Evolutionary conservation across 2,113 vertebrate species (phyloP).

Genomic region (Riparia riparia): DNA sequence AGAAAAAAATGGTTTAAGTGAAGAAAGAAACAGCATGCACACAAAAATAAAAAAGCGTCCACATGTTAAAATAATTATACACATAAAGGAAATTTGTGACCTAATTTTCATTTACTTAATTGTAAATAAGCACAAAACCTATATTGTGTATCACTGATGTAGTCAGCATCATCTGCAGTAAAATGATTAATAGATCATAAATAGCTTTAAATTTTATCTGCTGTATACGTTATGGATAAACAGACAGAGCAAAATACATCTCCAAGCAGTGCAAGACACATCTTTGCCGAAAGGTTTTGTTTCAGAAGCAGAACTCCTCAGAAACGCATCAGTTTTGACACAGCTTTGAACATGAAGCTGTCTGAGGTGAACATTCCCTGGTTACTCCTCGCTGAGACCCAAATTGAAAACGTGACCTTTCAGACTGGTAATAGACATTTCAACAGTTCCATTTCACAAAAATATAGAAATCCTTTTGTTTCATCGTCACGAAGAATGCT

Average conservation of each 20-base stretch:
- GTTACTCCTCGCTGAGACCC: not conserved
- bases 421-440: not conserved
- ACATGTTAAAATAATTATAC: not conserved
- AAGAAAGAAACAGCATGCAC: not conserved
- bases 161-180: not conserved
- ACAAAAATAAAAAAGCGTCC: not conserved
- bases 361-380: not conserved
- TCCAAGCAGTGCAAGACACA: not conserved
- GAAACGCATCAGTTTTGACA: not conserved
- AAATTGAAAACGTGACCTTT: slow-evolving; percentile 16
- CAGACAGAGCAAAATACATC: not conserved
- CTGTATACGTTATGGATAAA: not conserved
- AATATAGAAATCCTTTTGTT: not conserved
- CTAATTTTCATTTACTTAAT: not conserved
- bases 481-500: not conserved
- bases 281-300: not conserved
- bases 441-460: not conserved
- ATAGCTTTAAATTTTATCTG: not conserved
- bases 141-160: fast-evolving
- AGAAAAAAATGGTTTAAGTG: not conserved
- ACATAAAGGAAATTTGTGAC: not conserved
- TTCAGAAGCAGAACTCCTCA: not conserved
- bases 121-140: not conserved
- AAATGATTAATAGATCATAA: not conserved
- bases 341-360: not conserved